These are phyloP conservation scores for Sebastes jordani DNA, from an alignment of 2,797 vertebrate species.

Conservation along the genomic window DNA sequence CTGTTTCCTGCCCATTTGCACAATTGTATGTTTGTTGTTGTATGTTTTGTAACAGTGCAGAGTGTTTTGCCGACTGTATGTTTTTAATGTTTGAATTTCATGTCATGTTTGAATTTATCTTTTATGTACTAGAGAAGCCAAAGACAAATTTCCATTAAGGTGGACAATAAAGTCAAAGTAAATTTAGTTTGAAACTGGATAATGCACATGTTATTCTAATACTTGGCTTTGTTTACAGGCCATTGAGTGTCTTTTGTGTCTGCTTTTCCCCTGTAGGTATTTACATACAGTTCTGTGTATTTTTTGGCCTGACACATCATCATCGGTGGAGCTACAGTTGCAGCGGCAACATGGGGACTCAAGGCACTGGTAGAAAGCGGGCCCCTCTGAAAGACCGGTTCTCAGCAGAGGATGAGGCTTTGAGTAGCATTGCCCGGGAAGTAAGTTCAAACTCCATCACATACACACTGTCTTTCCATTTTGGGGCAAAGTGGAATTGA, in stretches of 20 bases:
- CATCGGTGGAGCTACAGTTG: constrained; percentile 40
- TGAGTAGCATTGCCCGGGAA: constrained; percentile 97
- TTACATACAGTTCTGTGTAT: constrained; percentile 8
- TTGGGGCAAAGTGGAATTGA: background rate
- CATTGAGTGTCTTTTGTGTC: background rate
- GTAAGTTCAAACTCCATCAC: constrained; percentile 78
- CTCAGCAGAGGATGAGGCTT: constrained; percentile 97
- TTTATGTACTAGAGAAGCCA: too few species aligned
- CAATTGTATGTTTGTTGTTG: too few species aligned
- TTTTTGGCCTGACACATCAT: constrained; percentile 11
- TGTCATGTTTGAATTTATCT: too few species aligned
- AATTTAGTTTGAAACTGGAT: background rate
- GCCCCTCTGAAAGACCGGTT: constrained; percentile 96
- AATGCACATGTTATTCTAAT: background rate
- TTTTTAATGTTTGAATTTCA: too few species aligned
- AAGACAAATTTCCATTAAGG: too few species aligned
- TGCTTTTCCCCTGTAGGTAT: constrained; percentile 23
- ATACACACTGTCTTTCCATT: background rate
- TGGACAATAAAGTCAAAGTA: too few species aligned
- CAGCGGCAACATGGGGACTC: constrained; percentile 90
- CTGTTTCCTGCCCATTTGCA: too few species aligned
- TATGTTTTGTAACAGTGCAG: too few species aligned
- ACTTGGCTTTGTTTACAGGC: constrained; percentile 11
- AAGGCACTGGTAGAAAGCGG: constrained; percentile 95
- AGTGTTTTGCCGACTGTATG: too few species aligned